Conservation (phyloP, 2,888 invertebrate genomes). For the Xiphydria camelus region DNA sequence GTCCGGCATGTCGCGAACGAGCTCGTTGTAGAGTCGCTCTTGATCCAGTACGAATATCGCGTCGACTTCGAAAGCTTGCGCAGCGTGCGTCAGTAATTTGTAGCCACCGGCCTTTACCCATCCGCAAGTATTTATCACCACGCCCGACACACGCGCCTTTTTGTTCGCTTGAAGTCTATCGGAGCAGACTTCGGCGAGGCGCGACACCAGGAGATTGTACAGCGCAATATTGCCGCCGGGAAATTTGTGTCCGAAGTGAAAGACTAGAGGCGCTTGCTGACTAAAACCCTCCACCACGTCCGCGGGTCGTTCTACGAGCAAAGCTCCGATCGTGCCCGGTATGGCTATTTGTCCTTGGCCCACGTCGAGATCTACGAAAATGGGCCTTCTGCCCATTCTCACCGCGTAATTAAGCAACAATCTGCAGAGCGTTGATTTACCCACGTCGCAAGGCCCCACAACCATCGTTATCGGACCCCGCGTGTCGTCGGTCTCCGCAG, state of each 20-base stretch:
- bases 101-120: slow-evolving; percentile 95
- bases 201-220: slow-evolving; percentile 80
- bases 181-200: slow-evolving; percentile 83
- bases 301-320: slow-evolving; percentile 90
- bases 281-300: slow-evolving; percentile 95
- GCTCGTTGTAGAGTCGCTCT: slow-evolving; percentile 92
- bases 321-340: slow-evolving; percentile 88
- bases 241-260: slow-evolving; percentile 87
- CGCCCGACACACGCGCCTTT: slow-evolving; percentile 85
- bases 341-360: slow-evolving; percentile 92
- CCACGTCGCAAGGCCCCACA: slow-evolving; percentile 94
- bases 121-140: slow-evolving; percentile 96
- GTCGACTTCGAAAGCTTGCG: slow-evolving; percentile 94
- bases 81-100: slow-evolving; percentile 81
- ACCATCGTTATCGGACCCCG: slow-evolving; percentile 87
- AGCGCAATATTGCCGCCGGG: slow-evolving; percentile 79
- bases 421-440: slow-evolving; percentile 89
- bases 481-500: slow-evolving; percentile 74
- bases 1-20: slow-evolving; percentile 89
- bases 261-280: slow-evolving; percentile 89
- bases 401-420: slow-evolving; percentile 95
- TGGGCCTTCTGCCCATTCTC: slow-evolving; percentile 82
- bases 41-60: slow-evolving; percentile 95
- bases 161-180: slow-evolving; percentile 85
- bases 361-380: slow-evolving; percentile 93